A percentile compares a stretch with the other conserved stretches of the same genome.
Evolutionary conservation across 2,113 vertebrate species (phyloP).

Genomic region (Coracopsis vasa): DNA sequence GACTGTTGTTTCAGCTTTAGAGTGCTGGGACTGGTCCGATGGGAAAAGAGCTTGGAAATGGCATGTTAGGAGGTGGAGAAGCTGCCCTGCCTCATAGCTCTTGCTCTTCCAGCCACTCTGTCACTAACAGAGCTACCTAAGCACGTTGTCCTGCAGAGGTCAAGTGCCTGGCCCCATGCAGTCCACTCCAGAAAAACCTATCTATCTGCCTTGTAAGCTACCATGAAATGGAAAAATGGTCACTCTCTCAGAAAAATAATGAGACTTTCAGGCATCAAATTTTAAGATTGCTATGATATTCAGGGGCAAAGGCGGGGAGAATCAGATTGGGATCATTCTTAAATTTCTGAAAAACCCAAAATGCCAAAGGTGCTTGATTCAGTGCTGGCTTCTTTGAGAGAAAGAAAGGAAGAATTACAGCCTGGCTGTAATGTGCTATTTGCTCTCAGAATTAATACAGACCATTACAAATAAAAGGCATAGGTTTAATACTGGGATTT

Average conservation of each 20-base stretch:
- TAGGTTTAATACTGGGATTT: neutral
- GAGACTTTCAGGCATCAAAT: neutral
- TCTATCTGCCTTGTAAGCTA: neutral
- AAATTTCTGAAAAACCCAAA: neutral
- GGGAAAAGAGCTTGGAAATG: neutral
- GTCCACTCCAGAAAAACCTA: neutral
- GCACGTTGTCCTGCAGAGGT: rapidly evolving
- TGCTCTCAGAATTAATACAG: neutral
- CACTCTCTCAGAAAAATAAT: neutral
- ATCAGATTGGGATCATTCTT: neutral
- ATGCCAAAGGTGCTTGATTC: rapidly evolving
- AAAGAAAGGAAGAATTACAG: neutral
- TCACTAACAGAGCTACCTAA: neutral
- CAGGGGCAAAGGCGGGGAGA: neutral
- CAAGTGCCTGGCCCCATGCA: rapidly evolving
- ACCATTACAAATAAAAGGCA: neutral
- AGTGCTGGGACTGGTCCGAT: neutral
- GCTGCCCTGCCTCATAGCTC: rapidly evolving
- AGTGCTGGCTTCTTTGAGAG: neutral
- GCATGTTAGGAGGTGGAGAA: neutral
- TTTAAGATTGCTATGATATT: neutral
- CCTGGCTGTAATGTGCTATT: neutral
- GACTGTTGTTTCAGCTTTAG: neutral
- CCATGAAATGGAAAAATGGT: neutral
- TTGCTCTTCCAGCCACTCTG: neutral